phyloP scores from a whole-genome alignment of 2,797 vertebrate species.

The Pygocentrus nattereri region DNA sequence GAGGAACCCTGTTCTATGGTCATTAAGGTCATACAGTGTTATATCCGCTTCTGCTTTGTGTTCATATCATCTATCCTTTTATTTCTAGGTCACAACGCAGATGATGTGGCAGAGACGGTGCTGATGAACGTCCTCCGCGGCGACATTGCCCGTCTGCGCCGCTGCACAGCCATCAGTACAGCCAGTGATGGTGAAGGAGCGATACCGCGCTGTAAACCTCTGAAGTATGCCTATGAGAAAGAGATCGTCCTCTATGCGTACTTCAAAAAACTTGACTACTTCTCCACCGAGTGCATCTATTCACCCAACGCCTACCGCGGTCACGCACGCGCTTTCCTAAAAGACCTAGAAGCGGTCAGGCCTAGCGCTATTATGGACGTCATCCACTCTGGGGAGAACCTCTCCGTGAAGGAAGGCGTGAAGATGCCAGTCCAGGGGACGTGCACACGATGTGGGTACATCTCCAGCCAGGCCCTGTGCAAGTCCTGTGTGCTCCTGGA shows the following conservation, averaged over 20 bases:
- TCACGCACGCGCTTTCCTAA: conserved; percentile 85
- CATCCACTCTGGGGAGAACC: conserved; percentile 89
- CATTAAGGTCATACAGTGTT: background rate
- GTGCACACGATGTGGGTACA: conserved; percentile 87
- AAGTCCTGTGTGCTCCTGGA: conserved; percentile 90
- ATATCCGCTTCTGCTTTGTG: background rate
- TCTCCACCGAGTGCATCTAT: conserved; percentile 91
- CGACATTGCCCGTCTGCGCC: conserved; percentile 86
- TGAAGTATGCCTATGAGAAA: conserved; percentile 92
- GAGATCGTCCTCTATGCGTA: conserved; percentile 94
- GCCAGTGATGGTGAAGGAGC: conserved; percentile 82
- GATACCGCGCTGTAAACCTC: conserved; percentile 87
- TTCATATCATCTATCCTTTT: background rate
- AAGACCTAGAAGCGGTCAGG: conserved; percentile 83
- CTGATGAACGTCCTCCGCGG: conserved; percentile 92
- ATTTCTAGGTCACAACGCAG: conserved; percentile 87
- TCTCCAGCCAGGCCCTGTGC: conserved; percentile 88
- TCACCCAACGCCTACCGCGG: conserved; percentile 93
- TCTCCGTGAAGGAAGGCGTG: conserved; percentile 83
- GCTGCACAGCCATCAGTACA: conserved; percentile 83
- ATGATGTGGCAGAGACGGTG: conserved; percentile 89
- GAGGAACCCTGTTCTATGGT: no score
- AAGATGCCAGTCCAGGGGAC: conserved; percentile 83
- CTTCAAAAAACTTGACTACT: conserved; percentile 91
- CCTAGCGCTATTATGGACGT: conserved; percentile 87